These are phyloP conservation scores for Nyctibius bracteatus DNA, from an alignment of 2,113 vertebrate genomes.

Conservation along the genomic window DNA sequence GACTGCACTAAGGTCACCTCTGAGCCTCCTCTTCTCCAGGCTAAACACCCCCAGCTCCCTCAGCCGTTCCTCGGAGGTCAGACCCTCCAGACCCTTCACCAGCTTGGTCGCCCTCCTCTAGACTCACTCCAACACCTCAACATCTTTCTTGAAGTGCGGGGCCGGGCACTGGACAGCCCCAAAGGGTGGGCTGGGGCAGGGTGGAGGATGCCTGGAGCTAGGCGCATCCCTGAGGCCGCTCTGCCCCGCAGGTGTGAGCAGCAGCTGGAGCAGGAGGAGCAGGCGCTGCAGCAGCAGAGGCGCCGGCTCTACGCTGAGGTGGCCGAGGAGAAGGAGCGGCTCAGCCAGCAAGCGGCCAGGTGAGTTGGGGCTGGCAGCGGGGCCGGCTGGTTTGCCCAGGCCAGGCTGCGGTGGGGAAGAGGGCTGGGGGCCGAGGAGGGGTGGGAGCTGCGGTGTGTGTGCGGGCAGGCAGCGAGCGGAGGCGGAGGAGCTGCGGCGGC, in stretches of 20 bases:
- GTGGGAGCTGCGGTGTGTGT: constrained; percentile 47
- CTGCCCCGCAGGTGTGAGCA: constrained; percentile 80
- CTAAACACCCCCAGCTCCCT: no score
- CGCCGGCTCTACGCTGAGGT: constrained; percentile 85
- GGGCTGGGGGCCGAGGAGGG: neutral
- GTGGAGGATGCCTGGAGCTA: fast-evolving
- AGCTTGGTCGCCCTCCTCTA: no score
- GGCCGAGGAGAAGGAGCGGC: constrained; percentile 87
- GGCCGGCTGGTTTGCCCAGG: neutral
- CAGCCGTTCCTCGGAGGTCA: no score
- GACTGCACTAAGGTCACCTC: no score
- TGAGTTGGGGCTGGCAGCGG: neutral
- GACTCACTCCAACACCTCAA: no score
- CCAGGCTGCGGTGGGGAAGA: neutral
- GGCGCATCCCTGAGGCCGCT: neutral
- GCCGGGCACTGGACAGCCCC: no score
- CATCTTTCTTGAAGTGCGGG: no score
- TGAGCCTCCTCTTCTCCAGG: no score
- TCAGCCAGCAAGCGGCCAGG: constrained; percentile 86
- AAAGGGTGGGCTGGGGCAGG: neutral
- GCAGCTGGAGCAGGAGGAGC: constrained; percentile 91
- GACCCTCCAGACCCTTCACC: no score
- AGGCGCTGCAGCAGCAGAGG: constrained; percentile 86
- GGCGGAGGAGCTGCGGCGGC: constrained; percentile 83
- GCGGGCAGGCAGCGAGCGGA: constrained; percentile 83